phyloP scores from a whole-genome alignment of 2,113 vertebrate species.

The Antigone vipio region DNA sequence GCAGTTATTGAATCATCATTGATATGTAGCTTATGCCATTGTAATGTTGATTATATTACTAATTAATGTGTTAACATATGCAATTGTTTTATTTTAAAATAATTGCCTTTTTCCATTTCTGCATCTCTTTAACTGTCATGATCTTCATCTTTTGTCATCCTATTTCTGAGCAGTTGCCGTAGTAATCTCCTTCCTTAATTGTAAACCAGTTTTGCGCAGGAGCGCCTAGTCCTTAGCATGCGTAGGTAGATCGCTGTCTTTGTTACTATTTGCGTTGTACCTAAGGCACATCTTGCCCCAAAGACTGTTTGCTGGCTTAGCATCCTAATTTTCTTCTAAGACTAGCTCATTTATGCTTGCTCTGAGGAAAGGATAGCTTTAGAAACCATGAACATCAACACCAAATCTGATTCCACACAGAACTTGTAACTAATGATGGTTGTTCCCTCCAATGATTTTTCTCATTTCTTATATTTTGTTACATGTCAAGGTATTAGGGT shows the following conservation, averaged over 20 bases:
- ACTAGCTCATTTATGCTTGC: neutral
- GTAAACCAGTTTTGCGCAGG: neutral
- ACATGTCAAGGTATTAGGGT: neutral
- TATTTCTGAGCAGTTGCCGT: neutral
- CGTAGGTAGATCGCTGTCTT: fast-evolving
- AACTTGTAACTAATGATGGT: neutral
- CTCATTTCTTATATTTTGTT: neutral
- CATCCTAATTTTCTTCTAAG: neutral
- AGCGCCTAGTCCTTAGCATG: neutral
- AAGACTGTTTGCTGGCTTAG: neutral
- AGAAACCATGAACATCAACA: neutral
- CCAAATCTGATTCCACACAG: neutral
- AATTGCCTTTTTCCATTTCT: neutral
- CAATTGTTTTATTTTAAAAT: neutral
- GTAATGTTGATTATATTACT: neutral
- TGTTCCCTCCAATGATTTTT: neutral
- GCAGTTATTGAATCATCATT: neutral
- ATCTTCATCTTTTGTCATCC: neutral
- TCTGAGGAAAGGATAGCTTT: neutral
- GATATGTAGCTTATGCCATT: neutral
- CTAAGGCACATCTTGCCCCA: neutral
- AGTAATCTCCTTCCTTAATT: neutral
- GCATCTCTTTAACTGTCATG: neutral
- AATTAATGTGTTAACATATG: neutral
- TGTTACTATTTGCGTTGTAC: neutral